Conservation (phyloP, 1,140 invertebrate species). For the Babylonia areolata region DNA sequence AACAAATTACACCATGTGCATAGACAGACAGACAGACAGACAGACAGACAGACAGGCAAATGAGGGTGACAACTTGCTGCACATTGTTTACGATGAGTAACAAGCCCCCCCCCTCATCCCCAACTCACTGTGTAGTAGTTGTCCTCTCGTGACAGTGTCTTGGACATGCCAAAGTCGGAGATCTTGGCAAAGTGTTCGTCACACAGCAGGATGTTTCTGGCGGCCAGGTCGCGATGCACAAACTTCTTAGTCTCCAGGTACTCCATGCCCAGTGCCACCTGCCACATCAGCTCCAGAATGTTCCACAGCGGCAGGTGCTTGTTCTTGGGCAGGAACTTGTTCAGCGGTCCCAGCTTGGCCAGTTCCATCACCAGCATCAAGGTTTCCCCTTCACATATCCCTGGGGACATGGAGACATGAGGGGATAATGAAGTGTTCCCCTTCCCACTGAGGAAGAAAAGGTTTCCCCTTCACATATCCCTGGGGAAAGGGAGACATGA, state of each 20-base stretch:
- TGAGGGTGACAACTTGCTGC: no score
- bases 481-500: no score
- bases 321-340: conserved; percentile 75
- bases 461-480: no score
- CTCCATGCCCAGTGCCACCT: conserved; percentile 85
- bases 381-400: conserved; percentile 75
- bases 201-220: conserved; percentile 92
- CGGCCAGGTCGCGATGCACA: conserved; percentile 91
- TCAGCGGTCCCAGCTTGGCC: conserved; percentile 77
- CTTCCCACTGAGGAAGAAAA: no score
- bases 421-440: no score
- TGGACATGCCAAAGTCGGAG: conserved; percentile 83
- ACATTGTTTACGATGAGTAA: no score
- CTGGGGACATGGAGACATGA: no score
- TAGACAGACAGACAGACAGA: no score
- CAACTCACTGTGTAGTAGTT: conserved; percentile 75
- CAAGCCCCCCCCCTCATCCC: no score
- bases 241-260: conserved; percentile 88
- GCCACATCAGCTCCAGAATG: conserved; percentile 32
- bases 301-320: conserved; percentile 57
- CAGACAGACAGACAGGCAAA: no score
- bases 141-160: conserved; percentile 69
- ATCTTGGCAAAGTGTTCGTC: conserved; percentile 88
- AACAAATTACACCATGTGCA: no score
- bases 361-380: conserved; percentile 79